Evolutionary conservation across 2,797 vertebrate genomes (phyloP).

Genomic region (Taenioides sp.): DNA sequence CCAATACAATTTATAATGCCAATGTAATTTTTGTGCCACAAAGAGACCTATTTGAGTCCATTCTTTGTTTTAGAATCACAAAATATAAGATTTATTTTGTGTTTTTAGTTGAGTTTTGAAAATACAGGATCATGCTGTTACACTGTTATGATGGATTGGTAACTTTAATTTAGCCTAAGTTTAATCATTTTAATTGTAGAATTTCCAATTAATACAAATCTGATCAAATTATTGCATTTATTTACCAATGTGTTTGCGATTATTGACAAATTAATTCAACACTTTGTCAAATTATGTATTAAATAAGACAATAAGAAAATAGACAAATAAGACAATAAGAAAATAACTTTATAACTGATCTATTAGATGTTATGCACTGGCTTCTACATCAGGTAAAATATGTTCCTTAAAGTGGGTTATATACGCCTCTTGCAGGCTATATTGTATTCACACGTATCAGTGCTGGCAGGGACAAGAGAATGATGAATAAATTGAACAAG

Average conservation of each 20-base stretch:
- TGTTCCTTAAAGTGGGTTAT: background rate
- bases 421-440: background rate
- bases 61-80: background rate
- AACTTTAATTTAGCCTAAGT: background rate
- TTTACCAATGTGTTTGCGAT: background rate
- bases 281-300: background rate
- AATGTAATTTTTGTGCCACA: background rate
- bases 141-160: background rate
- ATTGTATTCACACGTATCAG: background rate
- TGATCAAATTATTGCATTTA: background rate
- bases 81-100: background rate
- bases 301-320: background rate
- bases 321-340: too few species aligned
- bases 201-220: background rate
- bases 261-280: background rate
- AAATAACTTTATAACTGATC: background rate
- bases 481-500: slow-evolving; percentile 3
- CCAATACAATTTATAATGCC: background rate
- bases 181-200: background rate
- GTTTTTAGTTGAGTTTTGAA: background rate
- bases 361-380: background rate
- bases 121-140: background rate
- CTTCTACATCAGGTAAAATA: background rate
- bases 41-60: background rate
- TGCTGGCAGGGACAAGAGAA: background rate